phyloP scores from a whole-genome alignment of 1,140 invertebrate species.

The Neodiprion virginianus region DNA sequence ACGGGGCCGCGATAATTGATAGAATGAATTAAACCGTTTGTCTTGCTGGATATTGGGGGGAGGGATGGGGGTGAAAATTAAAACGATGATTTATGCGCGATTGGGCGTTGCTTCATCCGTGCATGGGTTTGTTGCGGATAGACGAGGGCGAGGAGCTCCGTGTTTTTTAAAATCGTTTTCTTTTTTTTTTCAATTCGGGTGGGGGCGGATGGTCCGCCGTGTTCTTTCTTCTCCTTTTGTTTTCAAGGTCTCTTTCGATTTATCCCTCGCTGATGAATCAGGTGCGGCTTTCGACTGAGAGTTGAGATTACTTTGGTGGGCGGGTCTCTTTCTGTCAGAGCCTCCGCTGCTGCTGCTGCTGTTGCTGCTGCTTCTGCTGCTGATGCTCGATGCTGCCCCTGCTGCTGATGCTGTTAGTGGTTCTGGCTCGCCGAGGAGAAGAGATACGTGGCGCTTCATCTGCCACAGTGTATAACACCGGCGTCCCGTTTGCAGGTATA shows the following conservation, averaged over 20 bases:
- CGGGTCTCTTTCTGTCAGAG: conserved; percentile 61
- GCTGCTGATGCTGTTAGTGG: too few relatives aligned
- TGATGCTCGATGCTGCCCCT: too few relatives aligned
- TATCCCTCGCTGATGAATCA: conserved; percentile 60
- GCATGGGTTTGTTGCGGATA: neutral
- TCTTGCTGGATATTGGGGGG: neutral
- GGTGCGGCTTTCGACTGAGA: conserved; percentile 47
- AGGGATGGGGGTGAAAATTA: neutral
- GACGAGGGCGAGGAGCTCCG: neutral
- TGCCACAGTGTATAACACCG: too few relatives aligned
- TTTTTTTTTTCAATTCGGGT: neutral
- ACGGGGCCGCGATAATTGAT: neutral
- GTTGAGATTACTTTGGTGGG: conserved; percentile 63
- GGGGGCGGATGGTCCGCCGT: neutral
- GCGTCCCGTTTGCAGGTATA: too few relatives aligned
- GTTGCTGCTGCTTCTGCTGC: neutral
- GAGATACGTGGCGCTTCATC: too few relatives aligned
- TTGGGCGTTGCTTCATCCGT: neutral
- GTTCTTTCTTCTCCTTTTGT: conserved; percentile 37
- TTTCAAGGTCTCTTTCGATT: conserved; percentile 48
- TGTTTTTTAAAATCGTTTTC: neutral
- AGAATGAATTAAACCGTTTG: conserved; percentile 8
- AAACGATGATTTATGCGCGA: neutral
- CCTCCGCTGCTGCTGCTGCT: conserved; percentile 38
- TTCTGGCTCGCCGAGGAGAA: too few relatives aligned